Evolutionary conservation across 2,113 vertebrate genomes (phyloP).

Genomic region (Rhinoptilus africanus): DNA sequence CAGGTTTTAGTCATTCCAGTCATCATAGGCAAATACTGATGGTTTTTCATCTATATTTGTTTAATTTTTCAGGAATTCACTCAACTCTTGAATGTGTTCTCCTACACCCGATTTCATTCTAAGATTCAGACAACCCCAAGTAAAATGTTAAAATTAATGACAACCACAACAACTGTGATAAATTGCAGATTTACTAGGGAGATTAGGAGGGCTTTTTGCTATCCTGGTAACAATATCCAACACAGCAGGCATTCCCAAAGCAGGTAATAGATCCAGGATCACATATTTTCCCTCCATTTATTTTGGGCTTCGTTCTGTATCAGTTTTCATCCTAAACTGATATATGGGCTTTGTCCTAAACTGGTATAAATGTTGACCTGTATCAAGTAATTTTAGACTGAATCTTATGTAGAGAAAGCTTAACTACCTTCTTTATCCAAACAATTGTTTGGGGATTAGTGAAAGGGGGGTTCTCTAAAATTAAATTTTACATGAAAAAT

Average conservation of each 20-base stretch:
- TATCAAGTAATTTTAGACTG: background rate
- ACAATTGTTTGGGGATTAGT: background rate
- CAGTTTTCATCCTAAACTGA: too few species aligned
- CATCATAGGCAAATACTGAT: background rate
- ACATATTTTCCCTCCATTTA: background rate
- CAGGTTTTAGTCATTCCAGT: background rate
- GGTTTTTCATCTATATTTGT: background rate
- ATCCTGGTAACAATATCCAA: background rate
- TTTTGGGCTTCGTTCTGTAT: background rate
- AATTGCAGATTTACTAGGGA: background rate
- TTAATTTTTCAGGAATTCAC: background rate
- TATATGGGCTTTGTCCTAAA: too few species aligned
- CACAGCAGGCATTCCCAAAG: background rate
- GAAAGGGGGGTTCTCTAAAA: accelerated
- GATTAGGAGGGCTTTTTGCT: background rate
- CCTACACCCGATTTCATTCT: background rate
- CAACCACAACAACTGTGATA: background rate
- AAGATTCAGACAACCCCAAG: background rate
- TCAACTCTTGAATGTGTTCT: background rate
- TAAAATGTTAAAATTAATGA: background rate
- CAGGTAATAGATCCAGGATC: background rate
- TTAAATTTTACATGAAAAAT: background rate
- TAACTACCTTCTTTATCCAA: background rate
- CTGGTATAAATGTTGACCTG: background rate
- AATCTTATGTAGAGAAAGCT: background rate